Percentiles rank a stretch among this genome's conserved stretches.
These are phyloP conservation scores for Charanyca ferruginea DNA, from an alignment of 2,888 invertebrate genomes.

Conservation along the genomic window DNA sequence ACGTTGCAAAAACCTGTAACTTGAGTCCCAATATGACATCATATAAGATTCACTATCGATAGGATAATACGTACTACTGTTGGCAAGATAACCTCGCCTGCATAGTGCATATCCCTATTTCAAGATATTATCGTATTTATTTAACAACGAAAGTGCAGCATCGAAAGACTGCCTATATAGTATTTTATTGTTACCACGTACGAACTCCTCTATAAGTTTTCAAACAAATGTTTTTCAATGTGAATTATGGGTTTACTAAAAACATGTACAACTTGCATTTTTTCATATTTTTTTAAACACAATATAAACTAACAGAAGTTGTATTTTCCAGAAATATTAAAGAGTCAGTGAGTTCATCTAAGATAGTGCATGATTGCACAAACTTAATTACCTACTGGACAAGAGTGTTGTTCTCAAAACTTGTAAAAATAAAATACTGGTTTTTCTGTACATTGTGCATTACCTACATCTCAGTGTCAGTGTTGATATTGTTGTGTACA, in stretches of 20 bases:
- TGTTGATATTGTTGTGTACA: slow-evolving; percentile 17
- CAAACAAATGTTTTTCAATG: background rate
- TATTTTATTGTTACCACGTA: background rate
- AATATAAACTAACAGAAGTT: background rate
- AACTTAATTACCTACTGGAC: slow-evolving; percentile 31
- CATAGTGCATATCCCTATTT: slow-evolving; percentile 36
- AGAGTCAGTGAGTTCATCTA: slow-evolving; percentile 38
- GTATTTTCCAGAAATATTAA: slow-evolving; percentile 18
- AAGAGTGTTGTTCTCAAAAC: slow-evolving; percentile 25
- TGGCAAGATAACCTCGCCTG: slow-evolving; percentile 42
- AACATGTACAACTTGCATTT: background rate
- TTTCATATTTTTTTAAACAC: background rate
- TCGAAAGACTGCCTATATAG: background rate
- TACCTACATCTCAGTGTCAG: slow-evolving; percentile 30
- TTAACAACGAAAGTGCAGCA: slow-evolving; percentile 27
- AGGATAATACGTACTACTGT: slow-evolving; percentile 45
- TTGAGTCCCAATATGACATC: slow-evolving; percentile 62
- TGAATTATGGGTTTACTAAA: background rate
- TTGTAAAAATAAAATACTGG: slow-evolving; percentile 17
- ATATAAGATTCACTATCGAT: slow-evolving; percentile 57
- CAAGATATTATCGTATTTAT: slow-evolving; percentile 42
- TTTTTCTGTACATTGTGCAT: slow-evolving; percentile 15
- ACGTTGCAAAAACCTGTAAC: slow-evolving; percentile 62
- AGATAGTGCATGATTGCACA: slow-evolving; percentile 29
- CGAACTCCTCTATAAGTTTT: background rate